Evolutionary conservation across 2,113 vertebrate genomes (phyloP).

Genomic region (Rhinichthys klamathensis): DNA sequence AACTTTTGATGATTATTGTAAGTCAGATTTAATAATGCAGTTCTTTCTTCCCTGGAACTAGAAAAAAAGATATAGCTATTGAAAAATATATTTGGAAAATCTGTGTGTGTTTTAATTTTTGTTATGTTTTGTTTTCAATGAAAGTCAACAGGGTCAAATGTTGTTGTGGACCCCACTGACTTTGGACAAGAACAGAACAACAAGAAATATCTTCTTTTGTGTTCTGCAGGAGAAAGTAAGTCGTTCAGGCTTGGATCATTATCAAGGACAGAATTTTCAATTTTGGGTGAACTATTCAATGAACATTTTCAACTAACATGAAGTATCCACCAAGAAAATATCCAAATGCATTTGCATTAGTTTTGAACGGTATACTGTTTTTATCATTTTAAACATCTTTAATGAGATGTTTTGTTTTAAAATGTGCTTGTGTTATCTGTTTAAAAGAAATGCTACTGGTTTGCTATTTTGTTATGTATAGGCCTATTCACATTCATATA

Average conservation of each 20-base stretch:
- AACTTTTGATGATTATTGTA: background rate
- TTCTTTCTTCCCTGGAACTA: background rate
- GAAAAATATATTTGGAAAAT: background rate
- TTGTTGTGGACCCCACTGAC: background rate
- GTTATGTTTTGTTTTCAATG: background rate
- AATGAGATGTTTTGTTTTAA: background rate
- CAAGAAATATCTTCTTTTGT: background rate
- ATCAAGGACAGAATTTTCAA: background rate
- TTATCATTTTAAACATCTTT: background rate
- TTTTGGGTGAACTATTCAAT: background rate
- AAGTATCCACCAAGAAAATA: background rate
- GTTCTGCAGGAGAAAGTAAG: background rate
- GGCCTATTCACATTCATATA: background rate
- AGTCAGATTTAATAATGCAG: background rate
- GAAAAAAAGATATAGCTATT: no score
- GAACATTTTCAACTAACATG: background rate
- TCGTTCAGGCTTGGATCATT: background rate
- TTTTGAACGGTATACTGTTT: background rate
- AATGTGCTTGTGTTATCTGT: background rate
- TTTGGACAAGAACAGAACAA: background rate
- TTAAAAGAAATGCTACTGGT: background rate
- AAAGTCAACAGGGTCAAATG: background rate
- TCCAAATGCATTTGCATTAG: background rate
- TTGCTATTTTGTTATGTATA: background rate
- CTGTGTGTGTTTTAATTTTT: no score